Conservation (phyloP, 2,113 vertebrate genomes). For the Menura novaehollandiae region DNA sequence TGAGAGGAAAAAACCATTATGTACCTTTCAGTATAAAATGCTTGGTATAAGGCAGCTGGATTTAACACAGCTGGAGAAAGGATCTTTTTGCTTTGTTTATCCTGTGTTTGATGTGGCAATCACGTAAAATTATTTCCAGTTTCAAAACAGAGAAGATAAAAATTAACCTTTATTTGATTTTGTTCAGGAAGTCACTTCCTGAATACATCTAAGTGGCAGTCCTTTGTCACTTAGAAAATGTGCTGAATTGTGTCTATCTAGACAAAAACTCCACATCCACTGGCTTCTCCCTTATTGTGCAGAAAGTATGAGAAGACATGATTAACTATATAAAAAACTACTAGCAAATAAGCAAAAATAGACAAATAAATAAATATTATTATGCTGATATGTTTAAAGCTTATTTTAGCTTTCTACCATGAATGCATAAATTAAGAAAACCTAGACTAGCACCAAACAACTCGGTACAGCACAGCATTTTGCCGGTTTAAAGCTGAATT, state of each 20-base stretch:
- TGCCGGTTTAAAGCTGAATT: neutral
- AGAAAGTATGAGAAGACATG: slow-evolving; percentile 25
- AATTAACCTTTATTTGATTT: neutral
- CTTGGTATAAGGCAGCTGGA: neutral
- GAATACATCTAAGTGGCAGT: neutral
- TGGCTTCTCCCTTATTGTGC: slow-evolving; percentile 15
- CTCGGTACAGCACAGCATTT: neutral
- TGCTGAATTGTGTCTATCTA: slow-evolving; percentile 6
- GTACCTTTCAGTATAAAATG: neutral
- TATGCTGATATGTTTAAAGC: slow-evolving; percentile 13
- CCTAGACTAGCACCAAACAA: neutral
- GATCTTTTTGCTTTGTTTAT: neutral
- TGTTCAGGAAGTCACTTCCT: neutral
- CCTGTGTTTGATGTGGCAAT: neutral
- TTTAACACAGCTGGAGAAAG: neutral
- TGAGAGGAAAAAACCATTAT: neutral
- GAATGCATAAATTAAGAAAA: slow-evolving; percentile 35
- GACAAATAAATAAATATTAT: neutral
- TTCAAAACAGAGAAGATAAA: slow-evolving; percentile 20
- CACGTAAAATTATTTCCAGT: slow-evolving; percentile 6
- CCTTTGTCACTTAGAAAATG: neutral
- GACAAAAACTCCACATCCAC: slow-evolving; percentile 34
- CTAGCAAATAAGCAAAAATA: neutral
- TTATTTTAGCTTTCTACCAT: neutral
- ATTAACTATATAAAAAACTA: neutral